phyloP scores from a whole-genome alignment of 2,113 vertebrate genomes.

The Sinocyclocheilus grahami region DNA sequence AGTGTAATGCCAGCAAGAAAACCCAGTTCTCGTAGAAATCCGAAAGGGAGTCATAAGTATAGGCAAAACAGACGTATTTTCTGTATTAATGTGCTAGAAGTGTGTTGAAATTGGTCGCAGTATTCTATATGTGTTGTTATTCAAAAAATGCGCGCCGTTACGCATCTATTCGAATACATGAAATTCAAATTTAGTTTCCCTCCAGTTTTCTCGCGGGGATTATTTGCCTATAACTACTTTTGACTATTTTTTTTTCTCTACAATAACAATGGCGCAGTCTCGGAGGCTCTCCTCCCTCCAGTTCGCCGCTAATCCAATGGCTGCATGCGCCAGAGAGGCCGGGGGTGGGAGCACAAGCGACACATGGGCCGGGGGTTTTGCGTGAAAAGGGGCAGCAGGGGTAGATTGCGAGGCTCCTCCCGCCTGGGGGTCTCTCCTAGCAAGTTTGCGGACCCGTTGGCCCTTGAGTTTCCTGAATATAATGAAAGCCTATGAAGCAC shows the following conservation, averaged over 20 bases:
- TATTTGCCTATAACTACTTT: conserved; percentile 58
- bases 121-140: conserved; percentile 3
- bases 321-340: conserved; percentile 73
- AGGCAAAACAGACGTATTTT: neutral
- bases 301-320: conserved; percentile 77
- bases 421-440: conserved; percentile 45
- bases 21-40: neutral
- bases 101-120: neutral
- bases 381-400: neutral
- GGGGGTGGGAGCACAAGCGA: conserved; percentile 65
- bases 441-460: conserved; percentile 52
- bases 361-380: conserved; percentile 55
- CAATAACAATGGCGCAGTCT: conserved; percentile 79
- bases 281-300: conserved; percentile 70
- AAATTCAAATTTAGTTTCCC: neutral
- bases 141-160: neutral
- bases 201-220: conserved; percentile 10
- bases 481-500: conserved; percentile 25
- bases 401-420: neutral
- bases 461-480: conserved; percentile 52
- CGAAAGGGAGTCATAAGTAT: neutral
- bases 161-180: neutral
- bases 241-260: conserved; percentile 50
- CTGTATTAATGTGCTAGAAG: neutral
- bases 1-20: neutral